These are phyloP conservation scores for Tragelaphus buxtoni DNA, from an alignment of 2,113 vertebrate species.

Conservation along the genomic window DNA sequence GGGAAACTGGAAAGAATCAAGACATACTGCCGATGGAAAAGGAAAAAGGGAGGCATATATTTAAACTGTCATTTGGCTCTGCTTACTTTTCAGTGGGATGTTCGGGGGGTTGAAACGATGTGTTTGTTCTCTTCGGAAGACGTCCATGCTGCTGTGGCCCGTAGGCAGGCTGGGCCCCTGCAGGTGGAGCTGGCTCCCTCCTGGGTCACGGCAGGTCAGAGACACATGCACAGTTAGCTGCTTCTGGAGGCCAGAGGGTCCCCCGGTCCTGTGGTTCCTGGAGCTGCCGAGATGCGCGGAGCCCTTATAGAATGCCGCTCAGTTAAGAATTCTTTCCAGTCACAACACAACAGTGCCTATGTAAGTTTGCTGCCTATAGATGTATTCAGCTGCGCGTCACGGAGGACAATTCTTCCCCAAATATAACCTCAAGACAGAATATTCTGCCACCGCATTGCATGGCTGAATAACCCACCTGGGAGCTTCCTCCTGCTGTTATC, in stretches of 20 bases:
- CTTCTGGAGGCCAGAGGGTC: not conserved
- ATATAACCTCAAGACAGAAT: not conserved
- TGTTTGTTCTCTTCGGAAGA: not conserved
- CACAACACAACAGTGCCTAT: rapidly evolving
- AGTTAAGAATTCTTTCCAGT: rapidly evolving
- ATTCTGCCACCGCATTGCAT: rapidly evolving
- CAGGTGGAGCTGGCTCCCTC: too few species aligned
- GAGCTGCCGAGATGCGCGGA: rapidly evolving
- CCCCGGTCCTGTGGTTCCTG: not conserved
- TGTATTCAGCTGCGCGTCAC: rapidly evolving
- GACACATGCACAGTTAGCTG: not conserved
- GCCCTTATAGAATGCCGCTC: rapidly evolving
- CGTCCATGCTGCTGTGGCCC: rapidly evolving
- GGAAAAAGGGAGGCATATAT: not conserved
- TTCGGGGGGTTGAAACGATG: too few species aligned
- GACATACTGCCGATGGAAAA: not conserved
- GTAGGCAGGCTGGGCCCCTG: too few species aligned
- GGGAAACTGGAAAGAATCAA: too few species aligned
- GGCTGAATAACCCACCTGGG: not conserved
- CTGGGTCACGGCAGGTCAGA: rapidly evolving
- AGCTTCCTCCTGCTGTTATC: rapidly evolving
- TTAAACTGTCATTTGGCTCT: not conserved
- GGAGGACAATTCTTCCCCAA: not conserved
- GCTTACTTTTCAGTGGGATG: not conserved
- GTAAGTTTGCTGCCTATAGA: rapidly evolving